phyloP scores from a whole-genome alignment of 2,888 invertebrate genomes.

The Oithona nana region DNA sequence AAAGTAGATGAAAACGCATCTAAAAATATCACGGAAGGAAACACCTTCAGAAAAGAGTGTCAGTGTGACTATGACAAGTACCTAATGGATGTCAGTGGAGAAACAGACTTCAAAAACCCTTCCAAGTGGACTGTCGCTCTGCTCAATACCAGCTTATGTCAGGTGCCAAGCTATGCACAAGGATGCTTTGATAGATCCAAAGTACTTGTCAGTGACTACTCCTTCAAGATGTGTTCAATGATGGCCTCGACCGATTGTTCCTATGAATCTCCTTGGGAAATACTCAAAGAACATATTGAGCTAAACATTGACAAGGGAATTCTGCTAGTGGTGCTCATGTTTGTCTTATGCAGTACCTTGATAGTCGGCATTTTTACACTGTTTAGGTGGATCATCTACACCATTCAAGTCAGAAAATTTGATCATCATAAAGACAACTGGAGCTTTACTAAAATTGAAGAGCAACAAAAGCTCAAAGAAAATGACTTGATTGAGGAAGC shows the following conservation, averaged over 20 bases:
- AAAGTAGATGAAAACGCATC: not conserved
- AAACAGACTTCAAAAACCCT: not conserved
- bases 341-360: not conserved
- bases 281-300: not conserved
- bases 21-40: not conserved
- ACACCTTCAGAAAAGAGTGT: not conserved
- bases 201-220: not conserved
- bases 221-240: not conserved
- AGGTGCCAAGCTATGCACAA: not conserved
- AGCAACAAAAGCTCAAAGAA: not conserved
- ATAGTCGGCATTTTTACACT: not conserved
- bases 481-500: not conserved
- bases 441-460: constrained; percentile 14
- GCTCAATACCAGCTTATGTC: not conserved
- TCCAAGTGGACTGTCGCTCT: not conserved
- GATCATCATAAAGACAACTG: not conserved
- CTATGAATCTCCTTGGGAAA: not conserved
- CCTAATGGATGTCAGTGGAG: not conserved
- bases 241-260: not conserved
- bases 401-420: not conserved
- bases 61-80: not conserved
- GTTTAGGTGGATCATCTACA: not conserved
- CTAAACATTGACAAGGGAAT: constrained; percentile 2
- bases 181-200: not conserved
- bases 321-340: not conserved